Base-by-base conservation (phyloP, 30 jellyfish, hydroid and myxozoan genomes). In the Rhopilema esculentum region DNA sequence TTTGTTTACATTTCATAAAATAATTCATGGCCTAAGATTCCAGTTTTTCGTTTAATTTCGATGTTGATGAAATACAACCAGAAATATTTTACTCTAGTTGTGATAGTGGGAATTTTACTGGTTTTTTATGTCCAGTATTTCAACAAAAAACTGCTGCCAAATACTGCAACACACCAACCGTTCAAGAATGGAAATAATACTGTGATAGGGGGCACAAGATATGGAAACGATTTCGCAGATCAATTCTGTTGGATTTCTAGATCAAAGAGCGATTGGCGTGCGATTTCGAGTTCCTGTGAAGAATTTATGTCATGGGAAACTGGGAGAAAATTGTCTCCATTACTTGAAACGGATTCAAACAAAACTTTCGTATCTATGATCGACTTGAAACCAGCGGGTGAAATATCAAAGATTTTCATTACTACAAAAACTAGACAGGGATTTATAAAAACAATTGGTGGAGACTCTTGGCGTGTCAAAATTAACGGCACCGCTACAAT, bases 391-490 rank as follows among this genome's bases (percentile, higher is more conserved):
- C 89, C 88, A 17, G 96, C 96, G 0, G 96, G 92, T 19, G 90
- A 80, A 69, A 32, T 68, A 20, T 62, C 88, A 19, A 28, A 81
- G 29, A 26, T 88, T n/a, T 27, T 61, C 0, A 79, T 88, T 9
- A 40, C 27, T 19, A 67, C 91, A 4, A 25, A 40, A 21, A 24
- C 77, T 0, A 88, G 51, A 20, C 8, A 61, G 32, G 96, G 96
- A 2, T 17, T 49, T 17, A 29, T 26, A 0, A 88, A 88, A 53
- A 70, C 69, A 12, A 50, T 25, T 0, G 94, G 94, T 17, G 94
- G 97, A 15, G 97, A 91, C 49, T 77, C 89, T 15, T 91, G 94
- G 95, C 66, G 97, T 66, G 92, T 91, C 1, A 77, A 76, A 75
- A 75, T 84, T 16, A 76, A 73, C 26, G 97, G 97, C 24, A 77